These are phyloP conservation scores for Siniperca obscura DNA, from an alignment of 2,797 vertebrate species.

Conservation along the genomic window DNA sequence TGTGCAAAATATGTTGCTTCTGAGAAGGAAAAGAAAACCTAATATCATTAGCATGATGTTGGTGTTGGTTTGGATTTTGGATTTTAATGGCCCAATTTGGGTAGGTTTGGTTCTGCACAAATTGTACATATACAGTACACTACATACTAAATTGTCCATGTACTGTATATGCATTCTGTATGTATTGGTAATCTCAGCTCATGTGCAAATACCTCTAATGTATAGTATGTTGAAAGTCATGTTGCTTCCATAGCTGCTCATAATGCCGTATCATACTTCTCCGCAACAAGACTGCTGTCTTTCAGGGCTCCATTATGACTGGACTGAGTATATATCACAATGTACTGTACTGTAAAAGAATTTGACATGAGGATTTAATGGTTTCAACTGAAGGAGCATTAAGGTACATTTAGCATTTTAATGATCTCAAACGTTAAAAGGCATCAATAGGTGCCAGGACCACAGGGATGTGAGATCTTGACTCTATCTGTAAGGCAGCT, in stretches of 20 bases:
- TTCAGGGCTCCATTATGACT: constrained; percentile 17
- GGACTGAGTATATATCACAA: constrained; percentile 33
- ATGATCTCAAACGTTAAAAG: constrained; percentile 49
- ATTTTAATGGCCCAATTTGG: neutral
- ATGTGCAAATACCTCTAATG: neutral
- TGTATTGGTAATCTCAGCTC: neutral
- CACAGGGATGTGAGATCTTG: constrained; percentile 17
- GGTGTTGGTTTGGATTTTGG: neutral
- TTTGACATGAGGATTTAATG: constrained; percentile 50
- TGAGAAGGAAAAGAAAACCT: neutral
- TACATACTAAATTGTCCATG: no score
- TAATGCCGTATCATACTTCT: neutral
- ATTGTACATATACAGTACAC: neutral
- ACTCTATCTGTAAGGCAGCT: constrained; percentile 35
- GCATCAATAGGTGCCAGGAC: constrained; percentile 42
- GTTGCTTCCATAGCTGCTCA: neutral
- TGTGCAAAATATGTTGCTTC: neutral
- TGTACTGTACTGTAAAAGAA: constrained; percentile 39
- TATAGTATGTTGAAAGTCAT: neutral
- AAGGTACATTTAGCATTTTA: constrained; percentile 50
- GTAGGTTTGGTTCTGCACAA: neutral
- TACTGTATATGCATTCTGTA: neutral
- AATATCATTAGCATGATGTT: neutral
- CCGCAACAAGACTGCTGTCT: constrained; percentile 17
- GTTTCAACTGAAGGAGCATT: constrained; percentile 51